Conservation (phyloP, 2,797 vertebrate genomes). For the Sternotherus odoratus region DNA sequence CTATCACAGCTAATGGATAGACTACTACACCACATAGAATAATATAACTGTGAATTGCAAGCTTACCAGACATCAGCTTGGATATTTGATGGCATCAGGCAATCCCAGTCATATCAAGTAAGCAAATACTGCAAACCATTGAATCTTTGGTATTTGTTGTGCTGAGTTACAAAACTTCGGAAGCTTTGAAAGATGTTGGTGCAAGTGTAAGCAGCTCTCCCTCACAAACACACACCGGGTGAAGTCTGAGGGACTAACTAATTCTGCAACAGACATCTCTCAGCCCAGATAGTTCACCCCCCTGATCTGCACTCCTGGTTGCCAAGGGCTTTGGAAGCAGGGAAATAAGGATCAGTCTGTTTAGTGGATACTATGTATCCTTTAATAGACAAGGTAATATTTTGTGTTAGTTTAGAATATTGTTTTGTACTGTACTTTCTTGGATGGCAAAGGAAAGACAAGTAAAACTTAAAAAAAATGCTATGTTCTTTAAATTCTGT, state of each 20-base stretch:
- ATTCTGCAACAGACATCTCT: constrained; percentile 25
- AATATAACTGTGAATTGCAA: neutral
- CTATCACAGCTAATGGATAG: constrained; percentile 8
- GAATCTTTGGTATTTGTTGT: constrained; percentile 28
- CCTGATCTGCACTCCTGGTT: constrained; percentile 79
- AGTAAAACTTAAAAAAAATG: constrained; percentile 82
- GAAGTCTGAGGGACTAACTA: constrained; percentile 51
- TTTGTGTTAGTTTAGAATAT: constrained; percentile 95
- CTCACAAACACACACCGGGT: neutral
- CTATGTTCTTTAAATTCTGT: constrained; percentile 96
- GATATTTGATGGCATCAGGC: constrained; percentile 61
- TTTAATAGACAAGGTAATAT: constrained; percentile 95
- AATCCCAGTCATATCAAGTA: constrained; percentile 63
- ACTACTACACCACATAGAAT: constrained; percentile 13
- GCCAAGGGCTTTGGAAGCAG: constrained; percentile 90
- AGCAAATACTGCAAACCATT: constrained; percentile 48
- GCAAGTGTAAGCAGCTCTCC: constrained; percentile 58
- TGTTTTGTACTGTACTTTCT: constrained; percentile 98
- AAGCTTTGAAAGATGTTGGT: constrained; percentile 60
- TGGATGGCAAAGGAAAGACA: constrained; percentile 91
- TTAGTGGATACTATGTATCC: constrained; percentile 99
- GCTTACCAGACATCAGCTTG: neutral
- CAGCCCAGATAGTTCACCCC: constrained; percentile 49
- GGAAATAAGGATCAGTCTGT: constrained; percentile 94
- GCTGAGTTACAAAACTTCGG: constrained; percentile 52